Percentiles rank a stretch among this genome's conserved stretches.
phyloP scores from a whole-genome alignment of 2,113 vertebrate genomes.

The Numida meleagris region DNA sequence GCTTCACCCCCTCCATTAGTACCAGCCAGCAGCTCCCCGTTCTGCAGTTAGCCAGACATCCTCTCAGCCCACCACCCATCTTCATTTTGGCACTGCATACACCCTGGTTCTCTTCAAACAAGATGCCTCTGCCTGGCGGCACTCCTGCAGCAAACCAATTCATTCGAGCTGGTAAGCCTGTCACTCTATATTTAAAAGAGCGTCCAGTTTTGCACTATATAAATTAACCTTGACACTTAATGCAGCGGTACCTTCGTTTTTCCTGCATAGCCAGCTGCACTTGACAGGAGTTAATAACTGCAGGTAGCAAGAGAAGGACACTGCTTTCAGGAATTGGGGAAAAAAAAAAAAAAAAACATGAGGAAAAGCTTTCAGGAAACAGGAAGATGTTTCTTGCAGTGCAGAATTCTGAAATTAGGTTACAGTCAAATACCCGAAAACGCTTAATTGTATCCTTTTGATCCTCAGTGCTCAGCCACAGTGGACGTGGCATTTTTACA shows the following conservation, averaged over 20 bases:
- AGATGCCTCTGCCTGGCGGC: neutral
- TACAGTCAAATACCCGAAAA: neutral
- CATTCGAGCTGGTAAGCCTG: neutral
- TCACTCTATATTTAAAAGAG: constrained; percentile 37
- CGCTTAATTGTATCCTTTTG: neutral
- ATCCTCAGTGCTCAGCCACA: constrained; percentile 4
- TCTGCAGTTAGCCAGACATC: neutral
- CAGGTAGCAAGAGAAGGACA: constrained; percentile 14
- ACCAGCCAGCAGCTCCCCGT: neutral
- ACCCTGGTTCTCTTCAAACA: neutral
- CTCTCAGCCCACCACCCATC: neutral
- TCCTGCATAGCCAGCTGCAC: constrained; percentile 11
- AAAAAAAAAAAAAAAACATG: neutral
- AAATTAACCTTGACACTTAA: constrained; percentile 40
- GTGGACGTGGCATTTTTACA: neutral
- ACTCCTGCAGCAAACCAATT: neutral
- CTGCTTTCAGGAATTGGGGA: constrained; percentile 37
- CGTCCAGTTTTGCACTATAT: constrained; percentile 22
- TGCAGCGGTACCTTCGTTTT: constrained; percentile 12
- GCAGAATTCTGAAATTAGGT: constrained; percentile 15
- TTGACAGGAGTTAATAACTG: constrained; percentile 19
- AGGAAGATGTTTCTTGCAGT: neutral
- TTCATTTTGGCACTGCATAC: neutral
- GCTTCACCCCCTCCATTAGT: neutral
- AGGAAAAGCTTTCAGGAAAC: neutral